Conservation (phyloP, 1,140 invertebrate species). For the Drosophila guanche region DNA sequence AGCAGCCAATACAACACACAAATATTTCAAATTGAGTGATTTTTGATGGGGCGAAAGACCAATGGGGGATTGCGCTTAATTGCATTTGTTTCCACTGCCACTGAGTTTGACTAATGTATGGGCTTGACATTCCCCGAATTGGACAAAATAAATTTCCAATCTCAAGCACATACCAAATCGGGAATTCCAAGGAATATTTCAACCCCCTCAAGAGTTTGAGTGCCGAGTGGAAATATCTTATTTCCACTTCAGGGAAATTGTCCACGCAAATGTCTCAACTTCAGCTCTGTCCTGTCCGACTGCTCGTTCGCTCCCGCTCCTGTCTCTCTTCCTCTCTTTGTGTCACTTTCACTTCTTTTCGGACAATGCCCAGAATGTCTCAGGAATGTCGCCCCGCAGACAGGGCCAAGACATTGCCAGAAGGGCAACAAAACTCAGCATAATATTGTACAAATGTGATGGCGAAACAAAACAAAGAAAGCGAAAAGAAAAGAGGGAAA, state of each 20-base stretch:
- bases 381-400: conserved; percentile 70
- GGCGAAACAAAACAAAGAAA: conserved; percentile 22
- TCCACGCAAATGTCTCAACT: conserved; percentile 79
- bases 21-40: conserved; percentile 72
- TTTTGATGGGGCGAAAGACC: conserved; percentile 52
- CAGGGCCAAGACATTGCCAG: conserved; percentile 42
- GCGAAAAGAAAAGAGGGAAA: conserved; percentile 25
- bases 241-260: conserved; percentile 62
- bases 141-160: conserved; percentile 38
- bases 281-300: conserved; percentile 24
- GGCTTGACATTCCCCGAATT: conserved; percentile 29
- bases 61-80: conserved; percentile 52
- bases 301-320: conserved; percentile 1
- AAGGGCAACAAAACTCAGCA: conserved; percentile 21
- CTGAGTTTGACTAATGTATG: conserved; percentile 48
- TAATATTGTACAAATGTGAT: conserved; percentile 26
- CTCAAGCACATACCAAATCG: too few relatives aligned
- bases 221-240: conserved; percentile 45
- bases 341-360: conserved; percentile 47
- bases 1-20: neutral
- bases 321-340: neutral
- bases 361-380: conserved; percentile 66
- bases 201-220: conserved; percentile 15
- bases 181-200: neutral
- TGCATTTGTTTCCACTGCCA: conserved; percentile 39